A percentile compares a stretch with the other conserved stretches of the same genome.
phyloP scores from a whole-genome alignment of 1,140 invertebrate genomes.

The Micrasema minimum region DNA sequence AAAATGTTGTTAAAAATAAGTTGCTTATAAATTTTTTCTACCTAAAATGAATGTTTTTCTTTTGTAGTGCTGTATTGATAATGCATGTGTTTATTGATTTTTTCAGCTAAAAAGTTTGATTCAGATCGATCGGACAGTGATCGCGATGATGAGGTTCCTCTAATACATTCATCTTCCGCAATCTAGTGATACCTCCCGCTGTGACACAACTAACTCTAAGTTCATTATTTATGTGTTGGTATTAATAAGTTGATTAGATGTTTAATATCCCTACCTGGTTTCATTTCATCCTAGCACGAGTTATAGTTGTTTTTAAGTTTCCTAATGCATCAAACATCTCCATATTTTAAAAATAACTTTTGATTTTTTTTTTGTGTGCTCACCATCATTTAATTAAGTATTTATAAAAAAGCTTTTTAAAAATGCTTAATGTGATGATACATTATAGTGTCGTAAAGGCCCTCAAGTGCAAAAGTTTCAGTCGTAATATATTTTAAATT shows the following conservation, averaged over 20 bases:
- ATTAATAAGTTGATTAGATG: conserved; percentile 3
- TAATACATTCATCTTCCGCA: conserved; percentile 27
- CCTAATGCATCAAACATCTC: neutral
- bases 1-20: no score
- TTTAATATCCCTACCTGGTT: neutral
- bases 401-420: no score
- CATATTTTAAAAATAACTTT: neutral
- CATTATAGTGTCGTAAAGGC: no score
- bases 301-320: neutral
- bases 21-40: no score
- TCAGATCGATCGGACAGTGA: conserved; percentile 39
- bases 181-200: conserved; percentile 12
- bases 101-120: conserved; percentile 44
- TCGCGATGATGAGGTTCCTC: conserved; percentile 17
- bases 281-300: conserved; percentile 9
- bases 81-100: conserved; percentile 46
- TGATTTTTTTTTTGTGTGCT: neutral
- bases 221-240: conserved; percentile 24
- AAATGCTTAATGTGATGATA: no score
- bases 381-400: no score
- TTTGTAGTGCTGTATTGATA: conserved; percentile 26
- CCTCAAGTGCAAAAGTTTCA: no score
- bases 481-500: no score
- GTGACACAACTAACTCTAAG: conserved; percentile 18
- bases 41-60: neutral